Conservation (phyloP, 2,888 invertebrate genomes). For the Lasioglossum calceatum region DNA sequence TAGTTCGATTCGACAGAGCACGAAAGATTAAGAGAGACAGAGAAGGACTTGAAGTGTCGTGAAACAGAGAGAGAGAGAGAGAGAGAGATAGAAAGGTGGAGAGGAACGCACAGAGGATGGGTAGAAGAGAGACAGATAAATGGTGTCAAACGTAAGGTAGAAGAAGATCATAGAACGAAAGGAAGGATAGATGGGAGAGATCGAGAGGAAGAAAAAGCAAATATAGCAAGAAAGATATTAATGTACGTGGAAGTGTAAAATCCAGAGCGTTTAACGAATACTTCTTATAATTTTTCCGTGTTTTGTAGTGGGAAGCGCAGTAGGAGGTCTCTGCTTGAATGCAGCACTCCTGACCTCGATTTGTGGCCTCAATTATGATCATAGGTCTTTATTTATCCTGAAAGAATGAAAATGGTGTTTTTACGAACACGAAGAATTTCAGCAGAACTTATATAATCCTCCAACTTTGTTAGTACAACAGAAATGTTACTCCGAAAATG, state of each 20-base stretch:
- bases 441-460: not conserved
- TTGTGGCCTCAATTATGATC: conserved; percentile 52
- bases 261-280: conserved; percentile 7
- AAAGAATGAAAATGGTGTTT: conserved; percentile 33
- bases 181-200: conserved; percentile 17
- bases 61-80: conserved; percentile 35
- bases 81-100: conserved; percentile 38
- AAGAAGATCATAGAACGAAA: conserved; percentile 48
- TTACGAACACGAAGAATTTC: conserved; percentile 25
- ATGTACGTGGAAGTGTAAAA: conserved; percentile 2
- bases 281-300: conserved; percentile 24
- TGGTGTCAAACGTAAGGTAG: conserved; percentile 51
- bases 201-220: not conserved
- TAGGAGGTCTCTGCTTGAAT: conserved; percentile 47
- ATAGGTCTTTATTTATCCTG: conserved; percentile 42
- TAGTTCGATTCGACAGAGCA: conserved; percentile 67
- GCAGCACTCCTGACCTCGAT: conserved; percentile 59
- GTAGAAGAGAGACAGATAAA: conserved; percentile 52
- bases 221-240: conserved; percentile 11
- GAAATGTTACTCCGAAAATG: not conserved
- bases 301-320: conserved; percentile 43
- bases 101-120: conserved; percentile 46
- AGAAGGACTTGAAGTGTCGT: conserved; percentile 38
- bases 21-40: conserved; percentile 48
- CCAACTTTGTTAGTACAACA: not conserved